phyloP scores from a whole-genome alignment of 2,888 invertebrate species.

The Sminthurinus aureus region DNA sequence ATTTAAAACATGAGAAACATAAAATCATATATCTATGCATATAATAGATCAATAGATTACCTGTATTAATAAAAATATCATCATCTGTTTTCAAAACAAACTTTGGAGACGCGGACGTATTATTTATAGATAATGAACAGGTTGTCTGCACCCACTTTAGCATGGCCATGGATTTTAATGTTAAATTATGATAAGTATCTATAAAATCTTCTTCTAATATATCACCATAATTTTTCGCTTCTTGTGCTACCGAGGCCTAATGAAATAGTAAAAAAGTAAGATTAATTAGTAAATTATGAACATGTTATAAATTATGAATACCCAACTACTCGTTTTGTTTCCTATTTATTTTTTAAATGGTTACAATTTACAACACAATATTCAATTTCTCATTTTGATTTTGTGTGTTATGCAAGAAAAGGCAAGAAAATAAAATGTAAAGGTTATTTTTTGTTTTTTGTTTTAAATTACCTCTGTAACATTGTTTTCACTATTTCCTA shows the following conservation, averaged over 20 bases:
- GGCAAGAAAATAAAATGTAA: too few relatives aligned
- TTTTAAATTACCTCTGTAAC: slow-evolving; percentile 63
- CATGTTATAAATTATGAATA: neutral
- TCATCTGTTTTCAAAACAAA: slow-evolving; percentile 87
- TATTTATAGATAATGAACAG: slow-evolving; percentile 65
- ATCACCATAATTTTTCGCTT: slow-evolving; percentile 75
- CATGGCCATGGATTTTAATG: slow-evolving; percentile 84
- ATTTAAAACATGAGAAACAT: too few relatives aligned
- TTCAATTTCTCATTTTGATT: neutral
- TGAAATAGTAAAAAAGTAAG: neutral
- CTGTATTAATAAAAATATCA: slow-evolving; percentile 79
- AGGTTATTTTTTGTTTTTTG: too few relatives aligned
- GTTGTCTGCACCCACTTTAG: slow-evolving; percentile 75
- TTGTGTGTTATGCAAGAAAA: neutral
- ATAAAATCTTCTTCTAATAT: slow-evolving; percentile 83
- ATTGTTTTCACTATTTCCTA: slow-evolving; percentile 70
- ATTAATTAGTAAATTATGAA: neutral
- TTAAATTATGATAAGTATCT: slow-evolving; percentile 87
- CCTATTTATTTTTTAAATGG: neutral
- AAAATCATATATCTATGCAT: too few relatives aligned
- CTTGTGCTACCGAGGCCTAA: slow-evolving; percentile 71
- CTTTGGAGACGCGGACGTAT: slow-evolving; percentile 63
- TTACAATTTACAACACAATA: neutral
- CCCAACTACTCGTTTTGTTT: neutral
- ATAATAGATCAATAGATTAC: too few relatives aligned